Evolutionary conservation across 1,140 invertebrate genomes (phyloP), one percentile per base, ranked within the genome.

Genomic region (Chionoecetes opilio): DNA sequence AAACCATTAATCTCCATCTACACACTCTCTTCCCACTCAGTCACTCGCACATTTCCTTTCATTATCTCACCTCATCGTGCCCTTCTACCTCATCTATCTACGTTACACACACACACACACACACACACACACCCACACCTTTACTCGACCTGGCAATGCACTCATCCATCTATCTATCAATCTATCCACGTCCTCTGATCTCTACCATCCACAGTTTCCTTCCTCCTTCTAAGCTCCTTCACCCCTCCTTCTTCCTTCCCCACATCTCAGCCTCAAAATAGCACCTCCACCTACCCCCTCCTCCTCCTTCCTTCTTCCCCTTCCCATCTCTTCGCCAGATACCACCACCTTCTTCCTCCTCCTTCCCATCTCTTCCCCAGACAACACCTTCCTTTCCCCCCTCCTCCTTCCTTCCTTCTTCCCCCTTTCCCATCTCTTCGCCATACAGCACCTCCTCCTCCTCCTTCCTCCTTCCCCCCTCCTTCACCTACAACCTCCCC

Each of bases 1-100:
- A n/a, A 6, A n/a, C n/a, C 63, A 75, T 75, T n/a, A 75, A 75
- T 75, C 63, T 75, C n/a, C 21, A n/a, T n/a, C 21, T 26, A 75
- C 3, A n/a, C 63, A 26, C 6, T 75, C 63, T n/a, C 63, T 21
- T 75, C 21, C 63, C 63, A 75, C 0, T 75, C 11, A 17, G 21
- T 3, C n/a, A 26, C 9, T 75, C n/a, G 21, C 63, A n/a, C 63
- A n/a, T 75, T 75, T 75, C 63, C 63, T n/a, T 26, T 75, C 63
- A 75, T 75, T 75, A 75, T 75, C 63, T 75, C 63, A 75, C 63
- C 63, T 75, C 21, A 8, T n/a, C 63, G 63, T 75, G 63, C 63
- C 63, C 63, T 75, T 26, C n/a, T 26, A 17, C 3, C n/a, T 75
- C 63, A 75, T 75, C 86, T 35, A 35, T 34, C 34, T 35, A 87